Conservation (phyloP, 1,140 invertebrate genomes). For the Bilobella aurantiaca region DNA sequence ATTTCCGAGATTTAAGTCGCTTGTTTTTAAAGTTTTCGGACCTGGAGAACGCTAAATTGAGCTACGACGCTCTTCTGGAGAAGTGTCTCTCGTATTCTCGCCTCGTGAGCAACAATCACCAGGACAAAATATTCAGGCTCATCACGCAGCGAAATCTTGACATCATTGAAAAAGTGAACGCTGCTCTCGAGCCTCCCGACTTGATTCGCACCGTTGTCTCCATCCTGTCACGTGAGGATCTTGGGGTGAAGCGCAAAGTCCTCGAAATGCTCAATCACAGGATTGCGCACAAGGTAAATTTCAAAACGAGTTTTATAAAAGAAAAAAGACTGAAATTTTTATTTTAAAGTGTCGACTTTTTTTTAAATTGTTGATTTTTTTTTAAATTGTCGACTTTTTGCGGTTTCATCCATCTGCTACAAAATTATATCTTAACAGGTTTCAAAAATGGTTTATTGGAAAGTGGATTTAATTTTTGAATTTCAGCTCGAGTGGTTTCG, state of each 20-base stretch:
- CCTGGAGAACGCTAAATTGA: slow-evolving; percentile 3
- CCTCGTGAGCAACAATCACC: slow-evolving; percentile 2
- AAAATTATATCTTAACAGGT: too few relatives aligned
- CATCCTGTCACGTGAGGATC: slow-evolving; percentile 20
- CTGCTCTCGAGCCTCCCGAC: slow-evolving; percentile 19
- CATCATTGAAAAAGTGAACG: slow-evolving; percentile 30
- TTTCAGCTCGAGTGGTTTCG: slow-evolving; percentile 31
- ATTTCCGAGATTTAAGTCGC: too few relatives aligned
- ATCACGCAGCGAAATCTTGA: slow-evolving; percentile 30
- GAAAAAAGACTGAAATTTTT: background rate
- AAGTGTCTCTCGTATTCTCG: slow-evolving; percentile 25
- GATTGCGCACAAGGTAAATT: slow-evolving; percentile 21
- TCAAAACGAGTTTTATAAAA: background rate
- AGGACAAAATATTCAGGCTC: slow-evolving; percentile 27
- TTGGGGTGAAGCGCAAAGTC: slow-evolving; percentile 25
- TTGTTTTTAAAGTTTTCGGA: slow-evolving; percentile 18
- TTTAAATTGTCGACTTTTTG: too few relatives aligned
- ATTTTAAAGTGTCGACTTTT: too few relatives aligned
- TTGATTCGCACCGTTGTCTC: slow-evolving; percentile 18
- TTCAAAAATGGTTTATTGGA: background rate
- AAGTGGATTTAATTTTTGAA: slow-evolving; percentile 1
- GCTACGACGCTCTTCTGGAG: slow-evolving; percentile 20
- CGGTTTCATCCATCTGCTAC: too few relatives aligned
- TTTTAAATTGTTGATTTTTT: too few relatives aligned
- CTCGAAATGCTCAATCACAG: slow-evolving; percentile 30